phyloP scores from a whole-genome alignment of 2,888 invertebrate genomes.

The Rhagium mordax region DNA sequence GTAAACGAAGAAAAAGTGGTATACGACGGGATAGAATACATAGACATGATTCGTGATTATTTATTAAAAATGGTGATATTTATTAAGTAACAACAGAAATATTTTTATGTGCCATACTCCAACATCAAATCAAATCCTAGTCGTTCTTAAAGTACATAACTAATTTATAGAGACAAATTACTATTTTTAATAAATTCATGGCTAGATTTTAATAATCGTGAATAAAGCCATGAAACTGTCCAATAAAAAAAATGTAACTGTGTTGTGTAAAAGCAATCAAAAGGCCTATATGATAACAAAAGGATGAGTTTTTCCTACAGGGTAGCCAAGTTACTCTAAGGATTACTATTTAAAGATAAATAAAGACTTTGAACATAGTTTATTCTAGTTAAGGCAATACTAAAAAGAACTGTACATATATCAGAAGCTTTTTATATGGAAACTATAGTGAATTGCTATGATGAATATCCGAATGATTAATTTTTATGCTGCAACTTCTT shows the following conservation, averaged over 20 bases:
- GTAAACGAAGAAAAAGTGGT: constrained; percentile 86
- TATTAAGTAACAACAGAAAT: constrained; percentile 60
- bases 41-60: constrained; percentile 74
- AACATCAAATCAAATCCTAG: constrained; percentile 69
- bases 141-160: constrained; percentile 65
- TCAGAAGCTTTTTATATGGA: constrained; percentile 70
- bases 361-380: constrained; percentile 64
- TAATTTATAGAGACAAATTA: constrained; percentile 66
- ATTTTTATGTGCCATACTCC: constrained; percentile 68
- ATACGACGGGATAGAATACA: constrained; percentile 70
- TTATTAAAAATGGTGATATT: constrained; percentile 56
- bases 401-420: constrained; percentile 66
- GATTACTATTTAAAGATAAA: constrained; percentile 39
- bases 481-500: constrained; percentile 63
- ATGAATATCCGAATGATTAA: constrained; percentile 55
- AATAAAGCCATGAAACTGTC: constrained; percentile 63
- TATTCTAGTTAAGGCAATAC: constrained; percentile 66
- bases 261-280: constrained; percentile 66
- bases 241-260: constrained; percentile 57
- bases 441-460: constrained; percentile 61
- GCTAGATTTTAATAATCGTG: constrained; percentile 51
- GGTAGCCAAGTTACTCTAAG: constrained; percentile 61
- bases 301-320: constrained; percentile 61
- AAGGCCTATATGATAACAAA: constrained; percentile 64
- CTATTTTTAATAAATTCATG: constrained; percentile 64